Conservation (phyloP, 2,113 vertebrate species). For the Choloepus hoffmanni region DNA sequence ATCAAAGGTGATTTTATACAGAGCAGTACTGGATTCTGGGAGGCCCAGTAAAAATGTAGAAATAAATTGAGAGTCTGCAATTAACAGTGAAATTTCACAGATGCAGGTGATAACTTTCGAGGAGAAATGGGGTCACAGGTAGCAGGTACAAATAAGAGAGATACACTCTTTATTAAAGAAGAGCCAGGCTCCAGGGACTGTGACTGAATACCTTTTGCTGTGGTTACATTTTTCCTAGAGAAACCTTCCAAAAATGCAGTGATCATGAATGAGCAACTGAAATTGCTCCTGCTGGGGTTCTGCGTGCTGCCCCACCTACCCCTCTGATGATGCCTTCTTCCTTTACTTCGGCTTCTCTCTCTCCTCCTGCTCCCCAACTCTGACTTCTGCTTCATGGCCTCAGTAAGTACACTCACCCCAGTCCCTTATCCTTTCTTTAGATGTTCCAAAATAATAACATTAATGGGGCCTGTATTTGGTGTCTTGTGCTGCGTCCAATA, state of each 20-base stretch:
- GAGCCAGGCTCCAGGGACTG: conserved; percentile 26
- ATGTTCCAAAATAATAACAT: neutral
- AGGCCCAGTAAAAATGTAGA: conserved; percentile 35
- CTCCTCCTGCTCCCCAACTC: neutral
- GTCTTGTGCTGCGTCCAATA: too few species aligned
- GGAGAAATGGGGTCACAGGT: conserved; percentile 51
- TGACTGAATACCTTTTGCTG: conserved; percentile 3
- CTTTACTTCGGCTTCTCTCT: neutral
- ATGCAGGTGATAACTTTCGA: conserved; percentile 66
- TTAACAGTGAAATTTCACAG: conserved; percentile 74
- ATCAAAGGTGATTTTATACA: neutral
- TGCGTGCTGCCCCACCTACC: rapidly evolving
- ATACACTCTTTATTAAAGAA: conserved; percentile 76
- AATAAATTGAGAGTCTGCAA: conserved; percentile 67
- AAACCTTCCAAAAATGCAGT: neutral
- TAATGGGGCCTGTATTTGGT: neutral
- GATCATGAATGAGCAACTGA: conserved; percentile 29
- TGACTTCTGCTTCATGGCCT: neutral
- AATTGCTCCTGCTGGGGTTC: neutral
- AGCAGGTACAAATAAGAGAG: conserved; percentile 71
- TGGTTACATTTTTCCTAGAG: conserved; percentile 61
- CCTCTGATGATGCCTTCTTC: neutral
- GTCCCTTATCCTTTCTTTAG: neutral
- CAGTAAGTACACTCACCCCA: neutral
- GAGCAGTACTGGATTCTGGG: conserved; percentile 50